Conservation (phyloP, 1,140 invertebrate species). For the Leucophenga varia region DNA sequence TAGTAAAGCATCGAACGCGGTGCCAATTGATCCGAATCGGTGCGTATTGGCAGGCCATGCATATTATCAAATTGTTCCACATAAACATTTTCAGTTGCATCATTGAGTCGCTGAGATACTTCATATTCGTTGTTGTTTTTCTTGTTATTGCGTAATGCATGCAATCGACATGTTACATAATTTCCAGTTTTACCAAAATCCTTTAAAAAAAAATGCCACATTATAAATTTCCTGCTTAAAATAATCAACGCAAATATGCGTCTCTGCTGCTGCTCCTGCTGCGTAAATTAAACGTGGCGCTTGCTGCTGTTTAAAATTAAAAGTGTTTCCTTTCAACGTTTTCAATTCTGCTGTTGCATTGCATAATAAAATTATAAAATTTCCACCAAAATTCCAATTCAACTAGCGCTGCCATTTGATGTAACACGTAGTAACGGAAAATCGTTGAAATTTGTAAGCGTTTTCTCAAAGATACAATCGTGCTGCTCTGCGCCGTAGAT, state of each 20-base stretch:
- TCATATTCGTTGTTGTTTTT: conserved; percentile 7
- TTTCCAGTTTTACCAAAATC: too few species aligned
- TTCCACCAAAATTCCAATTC: conserved; percentile 24
- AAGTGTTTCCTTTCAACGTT: conserved; percentile 16
- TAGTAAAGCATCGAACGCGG: conserved; percentile 27
- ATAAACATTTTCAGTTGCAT: conserved; percentile 1
- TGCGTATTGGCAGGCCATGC: conserved; percentile 14
- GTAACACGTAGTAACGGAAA: too few species aligned
- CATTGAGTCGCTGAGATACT: not conserved
- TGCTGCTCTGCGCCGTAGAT: too few species aligned
- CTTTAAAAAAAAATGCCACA: too few species aligned
- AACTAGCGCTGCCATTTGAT: conserved; percentile 19
- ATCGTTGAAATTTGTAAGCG: too few species aligned
- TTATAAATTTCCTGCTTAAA: conserved; percentile 28
- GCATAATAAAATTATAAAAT: conserved; percentile 21
- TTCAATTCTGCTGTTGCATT: conserved; percentile 9
- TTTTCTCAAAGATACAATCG: too few species aligned
- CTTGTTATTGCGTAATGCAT: conserved; percentile 1
- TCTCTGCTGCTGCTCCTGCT: not conserved
- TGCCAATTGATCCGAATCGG: conserved; percentile 12
- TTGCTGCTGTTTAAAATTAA: conserved; percentile 22
- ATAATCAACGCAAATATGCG: conserved; percentile 16
- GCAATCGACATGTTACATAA: too few species aligned
- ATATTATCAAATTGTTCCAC: conserved; percentile 34
- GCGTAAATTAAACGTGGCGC: conserved; percentile 17